Evolutionary conservation across 2,113 vertebrate genomes (phyloP).

Genomic region (Callorhinus ursinus): DNA sequence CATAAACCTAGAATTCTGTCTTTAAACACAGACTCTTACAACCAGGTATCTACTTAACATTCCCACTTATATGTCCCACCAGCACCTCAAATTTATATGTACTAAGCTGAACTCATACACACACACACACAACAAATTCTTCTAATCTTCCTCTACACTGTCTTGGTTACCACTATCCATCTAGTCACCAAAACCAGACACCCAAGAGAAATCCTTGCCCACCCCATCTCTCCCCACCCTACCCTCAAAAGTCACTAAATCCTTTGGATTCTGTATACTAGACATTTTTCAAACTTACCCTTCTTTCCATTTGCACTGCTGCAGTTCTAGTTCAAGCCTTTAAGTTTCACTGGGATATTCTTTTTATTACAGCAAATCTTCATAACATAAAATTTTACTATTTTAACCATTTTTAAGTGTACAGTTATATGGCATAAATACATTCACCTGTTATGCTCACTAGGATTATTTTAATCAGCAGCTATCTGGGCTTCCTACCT

Average conservation of each 20-base stretch:
- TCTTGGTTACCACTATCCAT: background rate
- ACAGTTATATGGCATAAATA: background rate
- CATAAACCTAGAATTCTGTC: background rate
- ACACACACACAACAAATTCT: background rate
- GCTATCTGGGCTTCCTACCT: background rate
- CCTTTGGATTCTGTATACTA: background rate
- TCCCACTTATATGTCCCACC: background rate
- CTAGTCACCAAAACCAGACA: background rate
- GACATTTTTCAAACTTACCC: background rate
- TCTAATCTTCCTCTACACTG: background rate
- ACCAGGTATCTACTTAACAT: background rate
- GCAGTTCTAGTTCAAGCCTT: background rate
- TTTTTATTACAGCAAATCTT: background rate
- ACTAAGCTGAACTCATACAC: background rate
- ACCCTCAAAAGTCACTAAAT: background rate
- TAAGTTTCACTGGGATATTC: background rate
- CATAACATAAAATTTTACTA: background rate
- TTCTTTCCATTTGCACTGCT: background rate
- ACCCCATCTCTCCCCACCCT: background rate
- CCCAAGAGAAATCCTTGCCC: background rate
- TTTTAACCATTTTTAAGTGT: background rate
- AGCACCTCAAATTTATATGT: background rate
- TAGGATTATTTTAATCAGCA: background rate
- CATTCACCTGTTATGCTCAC: background rate
- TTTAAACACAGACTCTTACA: background rate